A percentile compares a stretch with the other conserved stretches of the same genome.
Conservation (phyloP, 2,113 vertebrate species). For the Climacteris rufus region DNA sequence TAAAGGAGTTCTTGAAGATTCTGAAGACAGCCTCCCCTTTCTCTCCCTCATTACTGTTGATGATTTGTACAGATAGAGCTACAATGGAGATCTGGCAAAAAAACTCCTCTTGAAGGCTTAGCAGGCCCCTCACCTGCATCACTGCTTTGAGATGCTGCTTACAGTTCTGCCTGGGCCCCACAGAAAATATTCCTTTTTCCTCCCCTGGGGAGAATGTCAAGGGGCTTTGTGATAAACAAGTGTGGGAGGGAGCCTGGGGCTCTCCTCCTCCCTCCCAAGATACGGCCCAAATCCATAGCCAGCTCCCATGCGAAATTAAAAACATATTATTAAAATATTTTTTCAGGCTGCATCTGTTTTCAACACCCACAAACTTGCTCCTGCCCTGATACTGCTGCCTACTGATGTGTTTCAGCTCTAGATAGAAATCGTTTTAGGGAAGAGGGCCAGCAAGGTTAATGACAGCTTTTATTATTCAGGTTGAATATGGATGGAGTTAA, state of each 20-base stretch:
- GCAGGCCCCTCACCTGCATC: not conserved
- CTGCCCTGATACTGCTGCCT: not conserved
- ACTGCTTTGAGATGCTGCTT: not conserved
- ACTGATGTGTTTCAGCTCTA: not conserved
- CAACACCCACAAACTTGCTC: conserved; percentile 32
- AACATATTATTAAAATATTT: conserved; percentile 21
- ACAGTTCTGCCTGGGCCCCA: not conserved
- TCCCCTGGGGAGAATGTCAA: not conserved
- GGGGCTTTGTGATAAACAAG: not conserved
- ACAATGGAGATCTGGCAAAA: not conserved
- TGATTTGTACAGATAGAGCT: not conserved
- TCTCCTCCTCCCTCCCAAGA: not conserved
- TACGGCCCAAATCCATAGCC: not conserved
- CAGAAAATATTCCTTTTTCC: not conserved
- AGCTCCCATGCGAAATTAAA: not conserved
- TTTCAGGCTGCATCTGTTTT: conserved; percentile 32
- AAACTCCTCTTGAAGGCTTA: not conserved
- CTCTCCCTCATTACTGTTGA: not conserved
- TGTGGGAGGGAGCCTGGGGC: conserved; percentile 2
- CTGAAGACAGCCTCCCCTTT: not conserved
- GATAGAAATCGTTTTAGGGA: not conserved
- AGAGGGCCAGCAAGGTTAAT: not conserved
- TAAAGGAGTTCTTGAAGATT: not conserved
- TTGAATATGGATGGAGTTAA: not conserved
- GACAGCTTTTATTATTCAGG: not conserved